These are phyloP conservation scores for Acanthornis magna DNA, from an alignment of 2,797 vertebrate genomes.

Conservation along the genomic window DNA sequence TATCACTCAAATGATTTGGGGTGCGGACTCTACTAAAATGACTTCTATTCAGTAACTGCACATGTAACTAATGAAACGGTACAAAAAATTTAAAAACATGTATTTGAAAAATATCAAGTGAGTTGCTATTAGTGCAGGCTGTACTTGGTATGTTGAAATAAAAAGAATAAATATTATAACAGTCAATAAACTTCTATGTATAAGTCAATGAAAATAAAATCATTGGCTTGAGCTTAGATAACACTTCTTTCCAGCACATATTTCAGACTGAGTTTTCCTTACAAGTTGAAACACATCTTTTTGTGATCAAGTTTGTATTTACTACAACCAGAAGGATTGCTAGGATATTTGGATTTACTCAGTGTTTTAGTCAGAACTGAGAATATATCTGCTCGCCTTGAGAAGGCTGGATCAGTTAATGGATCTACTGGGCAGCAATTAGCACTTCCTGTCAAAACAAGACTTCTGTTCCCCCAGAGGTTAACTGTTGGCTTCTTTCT, in stretches of 20 bases:
- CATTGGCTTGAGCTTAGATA: not conserved
- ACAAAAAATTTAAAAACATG: not conserved
- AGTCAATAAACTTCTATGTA: not conserved
- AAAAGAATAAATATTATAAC: not conserved
- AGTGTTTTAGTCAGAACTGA: not conserved
- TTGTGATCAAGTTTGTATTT: not conserved
- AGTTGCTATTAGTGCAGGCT: not conserved
- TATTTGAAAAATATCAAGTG: not conserved
- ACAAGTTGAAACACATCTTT: not conserved
- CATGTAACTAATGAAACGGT: not conserved
- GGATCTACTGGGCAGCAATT: not conserved
- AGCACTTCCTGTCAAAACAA: not conserved
- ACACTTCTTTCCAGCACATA: not conserved
- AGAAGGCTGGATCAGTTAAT: not conserved
- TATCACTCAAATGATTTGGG: not conserved
- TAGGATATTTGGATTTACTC: not conserved
- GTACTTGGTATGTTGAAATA: not conserved
- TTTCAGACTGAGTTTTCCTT: conserved; percentile 10
- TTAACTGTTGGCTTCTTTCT: not conserved
- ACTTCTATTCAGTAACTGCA: not conserved
- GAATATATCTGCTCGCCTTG: not conserved
- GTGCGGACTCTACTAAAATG: not conserved
- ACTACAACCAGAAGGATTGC: not conserved
- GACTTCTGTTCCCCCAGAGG: not conserved
- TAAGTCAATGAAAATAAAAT: conserved; percentile 12